Base-by-base conservation (phyloP, 2,797 vertebrate species). In the Anomalospiza imberbis region DNA sequence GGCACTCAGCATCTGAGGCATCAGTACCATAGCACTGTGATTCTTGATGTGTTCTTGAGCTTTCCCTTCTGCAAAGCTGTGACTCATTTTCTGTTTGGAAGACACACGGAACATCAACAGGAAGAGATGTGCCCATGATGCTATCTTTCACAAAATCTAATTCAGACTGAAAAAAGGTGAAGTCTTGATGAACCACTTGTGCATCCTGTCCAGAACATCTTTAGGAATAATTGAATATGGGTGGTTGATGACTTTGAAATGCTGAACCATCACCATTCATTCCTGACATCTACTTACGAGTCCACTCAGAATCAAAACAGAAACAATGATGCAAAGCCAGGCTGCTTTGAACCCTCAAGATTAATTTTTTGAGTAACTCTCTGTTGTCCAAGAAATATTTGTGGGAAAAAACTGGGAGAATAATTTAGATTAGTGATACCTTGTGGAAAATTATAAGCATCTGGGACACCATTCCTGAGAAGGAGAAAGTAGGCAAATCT, bases 391-490 rank as follows among this genome's bases (percentile, higher is more conserved):
- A 91, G 34, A 73, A 80, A 47, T 83, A 57, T 63, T 89, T 90
- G 48, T 24, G 15, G 66, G 89, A 95, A 94, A 92, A 45, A 70
- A 38, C 60, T 55, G 18, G 18, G 65, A 60, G 36, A 81, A 81
- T 88, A 88, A 83, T 62, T 75, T 68, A 81, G 44, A 62, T 38
- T 73, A 75, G 34, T 2, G 21, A 75, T 60, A 89, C 58, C 48
- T 94, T 81, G 81, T 81, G 74, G 66, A 93, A 92, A 94, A 96
- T 87, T 80, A 66, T 85, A 45, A 96, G 74, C 81, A 87, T 73
- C 57, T 96, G 93, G 70, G 70, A 84, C 53, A 89, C 31, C 87
- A 67, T 29, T 93, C 65, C n/a, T 76, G 60, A 94, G 74, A 75
- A 74, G 78, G 36, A 92, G 71, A 85, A 93, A 83, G 60, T 21